phyloP scores from a whole-genome alignment of 2,888 invertebrate species.

The Hydroisotoma schaefferi region DNA sequence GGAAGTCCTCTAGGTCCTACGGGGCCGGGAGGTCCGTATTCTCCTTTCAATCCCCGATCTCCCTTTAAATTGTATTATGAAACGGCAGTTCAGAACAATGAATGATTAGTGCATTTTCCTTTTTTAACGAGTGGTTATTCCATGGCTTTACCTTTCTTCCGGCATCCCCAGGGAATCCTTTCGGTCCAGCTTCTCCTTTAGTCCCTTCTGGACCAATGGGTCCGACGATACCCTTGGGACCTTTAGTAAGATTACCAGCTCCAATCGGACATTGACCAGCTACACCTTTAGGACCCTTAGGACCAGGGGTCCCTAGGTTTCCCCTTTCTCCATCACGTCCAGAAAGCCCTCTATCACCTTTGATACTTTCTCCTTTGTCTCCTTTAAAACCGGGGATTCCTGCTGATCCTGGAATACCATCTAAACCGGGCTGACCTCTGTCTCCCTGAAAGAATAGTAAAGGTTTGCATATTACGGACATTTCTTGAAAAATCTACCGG shows the following conservation, averaged over 20 bases:
- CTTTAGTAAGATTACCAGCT: conserved; percentile 22
- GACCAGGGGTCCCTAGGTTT: conserved; percentile 35
- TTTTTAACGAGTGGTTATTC: neutral
- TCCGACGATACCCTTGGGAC: conserved; percentile 61
- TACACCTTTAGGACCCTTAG: conserved; percentile 57
- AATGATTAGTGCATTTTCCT: too few species aligned
- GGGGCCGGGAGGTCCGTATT: conserved; percentile 58
- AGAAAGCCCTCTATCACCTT: conserved; percentile 68
- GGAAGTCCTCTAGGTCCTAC: conserved; percentile 53
- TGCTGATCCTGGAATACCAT: conserved; percentile 48
- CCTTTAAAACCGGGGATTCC: conserved; percentile 57
- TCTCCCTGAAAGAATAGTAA: conserved; percentile 49
- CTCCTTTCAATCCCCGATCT: conserved; percentile 41
- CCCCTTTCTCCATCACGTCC: conserved; percentile 58
- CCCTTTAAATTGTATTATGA: conserved; percentile 52
- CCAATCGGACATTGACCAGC: conserved; percentile 49
- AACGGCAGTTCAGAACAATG: neutral
- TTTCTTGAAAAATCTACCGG: neutral
- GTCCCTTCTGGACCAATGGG: conserved; percentile 64
- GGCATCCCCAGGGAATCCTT: conserved; percentile 60
- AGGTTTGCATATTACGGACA: too few species aligned
- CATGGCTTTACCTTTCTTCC: conserved; percentile 59
- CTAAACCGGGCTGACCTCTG: conserved; percentile 47
- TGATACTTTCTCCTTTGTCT: conserved; percentile 65
- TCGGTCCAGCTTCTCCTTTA: conserved; percentile 52